Evolutionary conservation across 2,888 invertebrate species (phyloP), one percentile per base, ranked within the genome.

Genomic region (Linnaemya tessellans): DNA sequence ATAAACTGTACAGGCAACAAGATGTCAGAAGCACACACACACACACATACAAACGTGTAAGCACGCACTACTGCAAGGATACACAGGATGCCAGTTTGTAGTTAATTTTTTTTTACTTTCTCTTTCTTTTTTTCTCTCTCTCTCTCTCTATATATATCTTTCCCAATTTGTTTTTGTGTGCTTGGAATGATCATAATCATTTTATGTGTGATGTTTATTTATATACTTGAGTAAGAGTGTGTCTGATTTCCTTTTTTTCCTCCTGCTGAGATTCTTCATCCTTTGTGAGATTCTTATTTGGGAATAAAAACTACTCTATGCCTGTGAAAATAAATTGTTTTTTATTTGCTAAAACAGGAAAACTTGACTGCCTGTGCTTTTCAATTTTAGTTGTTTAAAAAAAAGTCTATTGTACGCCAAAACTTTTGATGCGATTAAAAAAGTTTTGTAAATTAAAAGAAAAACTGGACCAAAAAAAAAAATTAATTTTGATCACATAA

Each of bases 131-230:
- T 13, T 13, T 41, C 7, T 9, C 0, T 54, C 8, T 30, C 25
- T 41, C 41, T 43, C 43, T 49, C 18, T 18, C 18, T 49, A 7
- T 51, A 38, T 38, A 5, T 49, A 18, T 15, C 11, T 41, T 11
- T 41, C 13, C 13, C 11, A 13, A 11, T 43, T 51, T 22, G 5
- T 38, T 25, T 56, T 2, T 62, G 35, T 62, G 49, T 51, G 49
- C 25, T 68, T 68, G 62, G 67, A 75, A 75, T 43, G 68, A 75
- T 75, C 62, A 75, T 70, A 75, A 75, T 81, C 54, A 64, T 56
- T 56, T 35, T 68, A 62, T 54, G 46, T 62, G 43, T 56, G 25
- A 71, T 71, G 71, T 51, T 65, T 30, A 11, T 22, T 54, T 18
- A 49, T 68, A 38, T 35, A 77, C n/a, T 67, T 62, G 20, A 20